Base-by-base conservation (phyloP, 2,888 invertebrate species). In the Macaria liturata region DNA sequence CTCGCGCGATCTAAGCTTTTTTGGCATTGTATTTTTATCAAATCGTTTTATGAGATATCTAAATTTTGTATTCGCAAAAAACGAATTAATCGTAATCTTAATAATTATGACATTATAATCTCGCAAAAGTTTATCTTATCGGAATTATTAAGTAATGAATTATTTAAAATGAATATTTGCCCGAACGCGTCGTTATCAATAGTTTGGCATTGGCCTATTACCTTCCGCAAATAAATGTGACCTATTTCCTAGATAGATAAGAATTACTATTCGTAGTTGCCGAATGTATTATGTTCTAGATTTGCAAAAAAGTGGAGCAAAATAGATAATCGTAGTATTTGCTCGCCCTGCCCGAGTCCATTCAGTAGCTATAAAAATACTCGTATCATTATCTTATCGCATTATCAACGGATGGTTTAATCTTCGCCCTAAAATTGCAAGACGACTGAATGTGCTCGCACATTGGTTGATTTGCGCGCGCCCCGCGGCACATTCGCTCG, bases 391-490 rank as follows among this genome's bases (percentile, higher is more conserved):
- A 68, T 68, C 68, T 68, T 68, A 68, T 68, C 66, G 32, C 53
- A 57, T 54, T 62, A 57, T 65, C 61, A 61, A 57, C 56, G 43
- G 58, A 55, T 61, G 42, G 55, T 55, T 20, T 64, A 64, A 67
- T 68, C 67, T 64, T 54, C 60, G 68, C 49, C 66, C 66, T 54
- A 61, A 64, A 59, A 68, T 63, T 61, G 53, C 52, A 55, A 62
- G 59, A 63, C 48, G 44, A 42, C 5, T n/a, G 5, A 8, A 1
- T n/a, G 8, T 4, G 31, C n/a, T 51, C n/a, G 67, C 70, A 69
- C 72, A 74, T 72, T 57, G 67, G 62, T 64, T 76, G 83, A 48
- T 50, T 61, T 61, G 50, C 40, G 46, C 52, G 58, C 57, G 61
- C 55, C 20, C 49, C 49, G n/a, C 9, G 3, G 3, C 47, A 59